These are phyloP conservation scores for Hirudinaria manillensis DNA, from an alignment of 2,888 invertebrate species.

Conservation along the genomic window DNA sequence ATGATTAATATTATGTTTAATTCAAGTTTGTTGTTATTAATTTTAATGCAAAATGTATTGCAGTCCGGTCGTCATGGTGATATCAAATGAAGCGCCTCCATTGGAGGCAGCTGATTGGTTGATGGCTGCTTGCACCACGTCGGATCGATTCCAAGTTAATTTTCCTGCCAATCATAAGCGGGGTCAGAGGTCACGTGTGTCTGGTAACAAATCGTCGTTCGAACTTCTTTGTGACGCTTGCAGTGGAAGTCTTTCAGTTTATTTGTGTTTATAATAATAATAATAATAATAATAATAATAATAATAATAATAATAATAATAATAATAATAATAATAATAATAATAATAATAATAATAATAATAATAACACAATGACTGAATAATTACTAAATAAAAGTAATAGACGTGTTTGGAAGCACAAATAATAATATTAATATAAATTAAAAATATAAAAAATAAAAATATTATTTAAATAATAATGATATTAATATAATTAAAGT, in stretches of 20 bases:
- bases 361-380: neutral
- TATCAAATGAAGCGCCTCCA: no score
- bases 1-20: no score
- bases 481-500: neutral
- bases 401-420: neutral
- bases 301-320: neutral
- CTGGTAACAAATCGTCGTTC: no score
- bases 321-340: neutral
- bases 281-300: neutral
- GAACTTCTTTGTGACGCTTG: no score
- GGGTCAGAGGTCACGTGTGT: conserved; percentile 4
- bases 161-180: conserved; percentile 6
- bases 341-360: neutral
- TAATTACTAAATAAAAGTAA: neutral
- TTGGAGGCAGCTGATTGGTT: no score
- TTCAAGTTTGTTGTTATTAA: no score
- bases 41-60: no score
- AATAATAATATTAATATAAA: neutral
- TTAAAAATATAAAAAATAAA: neutral
- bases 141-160: neutral
- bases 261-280: neutral
- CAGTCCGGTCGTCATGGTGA: no score
- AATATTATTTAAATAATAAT: neutral
- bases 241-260: neutral
- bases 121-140: neutral